These are phyloP conservation scores for Istiophorus platypterus DNA, from an alignment of 2,113 vertebrate genomes.

Conservation along the genomic window DNA sequence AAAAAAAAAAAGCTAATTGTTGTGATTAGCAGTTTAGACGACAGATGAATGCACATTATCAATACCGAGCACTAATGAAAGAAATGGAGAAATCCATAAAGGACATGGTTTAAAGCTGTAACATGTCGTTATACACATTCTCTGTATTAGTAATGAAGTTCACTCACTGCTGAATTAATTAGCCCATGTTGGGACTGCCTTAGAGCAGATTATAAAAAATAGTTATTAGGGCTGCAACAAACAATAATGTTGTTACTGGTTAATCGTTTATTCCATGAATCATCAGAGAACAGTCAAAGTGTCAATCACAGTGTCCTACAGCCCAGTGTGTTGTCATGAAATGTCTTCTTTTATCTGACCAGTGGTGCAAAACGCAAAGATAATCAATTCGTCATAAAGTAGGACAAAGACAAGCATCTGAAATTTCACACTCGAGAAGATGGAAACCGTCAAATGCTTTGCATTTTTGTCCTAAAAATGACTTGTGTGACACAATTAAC, in stretches of 20 bases:
- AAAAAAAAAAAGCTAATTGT: slow-evolving; percentile 57
- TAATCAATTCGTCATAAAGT: background rate
- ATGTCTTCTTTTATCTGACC: background rate
- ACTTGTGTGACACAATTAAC: no score
- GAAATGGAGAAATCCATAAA: slow-evolving; percentile 35
- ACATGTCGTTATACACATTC: background rate
- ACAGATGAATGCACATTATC: slow-evolving; percentile 46
- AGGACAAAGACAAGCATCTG: background rate
- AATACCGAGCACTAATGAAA: slow-evolving; percentile 25
- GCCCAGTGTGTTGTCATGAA: background rate
- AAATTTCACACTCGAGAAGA: background rate
- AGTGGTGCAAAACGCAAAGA: background rate
- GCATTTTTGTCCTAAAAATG: background rate
- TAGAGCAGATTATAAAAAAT: background rate
- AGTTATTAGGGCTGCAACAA: background rate
- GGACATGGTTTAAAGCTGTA: background rate
- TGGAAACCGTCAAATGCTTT: background rate
- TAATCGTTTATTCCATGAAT: background rate
- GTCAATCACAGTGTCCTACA: background rate
- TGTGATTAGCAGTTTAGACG: slow-evolving; percentile 57
- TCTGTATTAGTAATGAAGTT: background rate
- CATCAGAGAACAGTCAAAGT: background rate
- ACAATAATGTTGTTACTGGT: background rate
- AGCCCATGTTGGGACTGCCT: background rate
- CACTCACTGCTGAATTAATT: background rate